Percentiles rank a stretch among this genome's conserved stretches.
Conservation (phyloP, 1,140 invertebrate genomes). For the Brachionus paranguensis region DNA sequence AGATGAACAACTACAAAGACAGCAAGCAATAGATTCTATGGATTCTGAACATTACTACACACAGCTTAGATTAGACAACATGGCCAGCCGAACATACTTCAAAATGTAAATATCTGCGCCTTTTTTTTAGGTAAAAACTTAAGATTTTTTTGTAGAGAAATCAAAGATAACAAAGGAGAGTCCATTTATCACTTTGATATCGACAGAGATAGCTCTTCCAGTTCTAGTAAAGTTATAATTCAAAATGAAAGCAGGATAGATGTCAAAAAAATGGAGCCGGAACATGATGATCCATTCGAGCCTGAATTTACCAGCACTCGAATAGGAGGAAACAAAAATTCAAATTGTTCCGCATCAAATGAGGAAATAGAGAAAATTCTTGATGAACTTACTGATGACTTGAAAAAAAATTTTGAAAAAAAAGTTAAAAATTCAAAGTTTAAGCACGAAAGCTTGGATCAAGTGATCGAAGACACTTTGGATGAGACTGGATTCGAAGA, state of each 20-base stretch:
- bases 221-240: not conserved
- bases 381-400: not conserved
- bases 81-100: not conserved
- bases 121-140: not conserved
- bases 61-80: not conserved
- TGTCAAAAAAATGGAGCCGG: not conserved
- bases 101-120: not conserved
- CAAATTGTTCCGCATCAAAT: not conserved
- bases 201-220: not conserved
- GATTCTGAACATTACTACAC: conserved; percentile 17
- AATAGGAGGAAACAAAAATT: not conserved
- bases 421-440: not conserved
- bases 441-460: not conserved
- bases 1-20: not conserved
- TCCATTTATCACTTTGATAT: not conserved
- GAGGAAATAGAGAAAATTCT: not conserved
- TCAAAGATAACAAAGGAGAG: not conserved
- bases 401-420: not conserved
- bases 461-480: not conserved
- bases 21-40: not conserved
- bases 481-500: not conserved
- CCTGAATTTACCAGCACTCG: not conserved
- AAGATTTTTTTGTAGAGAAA: not conserved
- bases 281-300: not conserved
- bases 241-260: not conserved